phyloP scores from a whole-genome alignment of 2,888 invertebrate genomes.

The Drosophila trichaetosa region DNA sequence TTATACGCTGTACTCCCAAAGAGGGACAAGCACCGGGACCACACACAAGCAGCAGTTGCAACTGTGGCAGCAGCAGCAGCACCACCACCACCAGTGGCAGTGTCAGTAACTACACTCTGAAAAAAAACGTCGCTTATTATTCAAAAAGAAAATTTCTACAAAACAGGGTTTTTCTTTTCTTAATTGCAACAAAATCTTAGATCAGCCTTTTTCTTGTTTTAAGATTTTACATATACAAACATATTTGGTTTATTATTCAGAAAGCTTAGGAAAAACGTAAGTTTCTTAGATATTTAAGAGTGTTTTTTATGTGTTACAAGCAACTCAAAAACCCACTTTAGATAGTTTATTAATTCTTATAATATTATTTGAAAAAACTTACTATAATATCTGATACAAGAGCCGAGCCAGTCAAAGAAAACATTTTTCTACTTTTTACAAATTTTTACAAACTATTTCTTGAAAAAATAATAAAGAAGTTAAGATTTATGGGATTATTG shows the following conservation, averaged over 20 bases:
- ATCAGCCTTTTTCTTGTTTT: no score
- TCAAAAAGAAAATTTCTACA: background rate
- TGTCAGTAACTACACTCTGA: background rate
- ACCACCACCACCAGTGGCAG: constrained; percentile 18
- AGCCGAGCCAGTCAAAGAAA: no score
- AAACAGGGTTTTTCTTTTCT: background rate
- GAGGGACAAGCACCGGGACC: constrained; percentile 37
- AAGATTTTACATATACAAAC: background rate
- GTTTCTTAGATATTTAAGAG: no score
- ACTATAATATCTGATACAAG: no score
- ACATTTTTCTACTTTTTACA: background rate
- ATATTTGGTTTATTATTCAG: background rate
- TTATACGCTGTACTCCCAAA: constrained; percentile 47
- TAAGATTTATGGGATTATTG: background rate
- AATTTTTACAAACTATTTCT: background rate
- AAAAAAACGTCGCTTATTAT: background rate
- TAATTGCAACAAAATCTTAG: no score
- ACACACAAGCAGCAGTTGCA: constrained; percentile 6
- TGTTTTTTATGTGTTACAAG: no score
- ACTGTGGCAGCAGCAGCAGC: background rate
- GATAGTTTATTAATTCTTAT: no score
- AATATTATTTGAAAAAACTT: background rate
- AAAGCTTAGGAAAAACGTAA: no score
- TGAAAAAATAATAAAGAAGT: background rate
- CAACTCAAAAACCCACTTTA: no score